Percentiles rank a stretch among this genome's conserved stretches.
Conservation (phyloP, 2,888 invertebrate species). For the Tiphia femorata region DNA sequence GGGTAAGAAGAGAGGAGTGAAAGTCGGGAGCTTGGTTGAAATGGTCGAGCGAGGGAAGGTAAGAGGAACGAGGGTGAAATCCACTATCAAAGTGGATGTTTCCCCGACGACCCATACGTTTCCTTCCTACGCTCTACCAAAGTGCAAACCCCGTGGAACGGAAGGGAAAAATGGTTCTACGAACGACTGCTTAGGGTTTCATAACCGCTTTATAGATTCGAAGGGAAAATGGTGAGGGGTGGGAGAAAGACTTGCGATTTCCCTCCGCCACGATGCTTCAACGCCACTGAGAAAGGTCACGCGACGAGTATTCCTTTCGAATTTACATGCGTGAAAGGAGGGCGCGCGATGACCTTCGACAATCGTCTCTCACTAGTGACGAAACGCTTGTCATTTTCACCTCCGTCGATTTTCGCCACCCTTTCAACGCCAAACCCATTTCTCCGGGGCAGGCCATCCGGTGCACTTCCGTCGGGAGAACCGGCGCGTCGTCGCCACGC, state of each 20-base stretch:
- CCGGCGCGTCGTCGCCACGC: no score
- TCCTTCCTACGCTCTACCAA: constrained; percentile 47
- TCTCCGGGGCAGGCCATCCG: no score
- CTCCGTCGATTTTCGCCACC: no score
- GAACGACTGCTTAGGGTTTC: constrained; percentile 40
- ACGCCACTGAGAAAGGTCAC: background rate
- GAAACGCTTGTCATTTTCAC: no score
- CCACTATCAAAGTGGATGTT: constrained; percentile 56
- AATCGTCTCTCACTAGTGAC: no score
- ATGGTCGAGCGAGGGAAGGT: constrained; percentile 9
- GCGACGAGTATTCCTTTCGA: background rate
- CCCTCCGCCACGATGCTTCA: background rate
- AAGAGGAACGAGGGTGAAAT: constrained; percentile 42
- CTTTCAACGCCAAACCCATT: no score
- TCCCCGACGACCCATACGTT: constrained; percentile 57
- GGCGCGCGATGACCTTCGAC: no score
- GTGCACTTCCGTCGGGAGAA: no score
- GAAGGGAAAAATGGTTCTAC: constrained; percentile 19
- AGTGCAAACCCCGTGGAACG: constrained; percentile 47
- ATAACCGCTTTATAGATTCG: constrained; percentile 42
- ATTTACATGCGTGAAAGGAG: no score
- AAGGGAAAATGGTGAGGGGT: no score
- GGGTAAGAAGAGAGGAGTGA: constrained; percentile 10
- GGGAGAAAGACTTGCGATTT: constrained; percentile 25
- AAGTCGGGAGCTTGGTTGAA: constrained; percentile 13